Evolutionary conservation across 2,797 vertebrate genomes (phyloP).

Genomic region (Chaetophractus vellerosus): DNA sequence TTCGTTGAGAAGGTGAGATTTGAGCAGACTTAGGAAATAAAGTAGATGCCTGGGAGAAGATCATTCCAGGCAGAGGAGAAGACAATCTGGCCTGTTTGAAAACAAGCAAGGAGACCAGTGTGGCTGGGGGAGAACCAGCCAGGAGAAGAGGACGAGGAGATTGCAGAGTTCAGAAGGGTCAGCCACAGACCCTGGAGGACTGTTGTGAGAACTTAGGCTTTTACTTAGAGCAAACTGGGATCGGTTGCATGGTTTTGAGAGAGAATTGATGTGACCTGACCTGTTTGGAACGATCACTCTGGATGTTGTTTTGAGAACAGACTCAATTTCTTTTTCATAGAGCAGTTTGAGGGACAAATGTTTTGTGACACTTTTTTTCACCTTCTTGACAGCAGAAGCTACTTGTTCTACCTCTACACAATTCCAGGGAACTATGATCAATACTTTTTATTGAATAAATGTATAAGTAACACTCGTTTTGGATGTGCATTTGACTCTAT

Average conservation of each 20-base stretch:
- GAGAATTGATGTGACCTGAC: background rate
- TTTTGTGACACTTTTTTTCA: background rate
- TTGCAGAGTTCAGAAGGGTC: background rate
- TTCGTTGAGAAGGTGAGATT: background rate
- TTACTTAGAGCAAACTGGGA: background rate
- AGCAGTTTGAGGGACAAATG: background rate
- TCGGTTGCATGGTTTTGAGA: background rate
- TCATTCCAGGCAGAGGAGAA: background rate
- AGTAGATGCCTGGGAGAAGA: background rate
- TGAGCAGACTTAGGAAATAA: background rate
- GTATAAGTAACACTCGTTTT: background rate
- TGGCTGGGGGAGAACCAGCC: background rate
- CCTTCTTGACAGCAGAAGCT: background rate
- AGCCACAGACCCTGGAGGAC: background rate
- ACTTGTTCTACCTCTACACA: fast-evolving
- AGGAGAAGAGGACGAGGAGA: background rate
- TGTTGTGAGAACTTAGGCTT: background rate
- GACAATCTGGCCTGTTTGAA: background rate
- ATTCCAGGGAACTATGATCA: background rate
- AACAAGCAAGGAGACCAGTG: background rate
- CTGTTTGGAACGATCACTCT: background rate
- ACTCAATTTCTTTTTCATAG: background rate
- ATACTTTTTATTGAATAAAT: background rate
- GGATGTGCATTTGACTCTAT: background rate
- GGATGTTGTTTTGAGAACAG: background rate